Base-by-base conservation (phyloP, 2,113 vertebrate species). In the Chloropsis hardwickii region DNA sequence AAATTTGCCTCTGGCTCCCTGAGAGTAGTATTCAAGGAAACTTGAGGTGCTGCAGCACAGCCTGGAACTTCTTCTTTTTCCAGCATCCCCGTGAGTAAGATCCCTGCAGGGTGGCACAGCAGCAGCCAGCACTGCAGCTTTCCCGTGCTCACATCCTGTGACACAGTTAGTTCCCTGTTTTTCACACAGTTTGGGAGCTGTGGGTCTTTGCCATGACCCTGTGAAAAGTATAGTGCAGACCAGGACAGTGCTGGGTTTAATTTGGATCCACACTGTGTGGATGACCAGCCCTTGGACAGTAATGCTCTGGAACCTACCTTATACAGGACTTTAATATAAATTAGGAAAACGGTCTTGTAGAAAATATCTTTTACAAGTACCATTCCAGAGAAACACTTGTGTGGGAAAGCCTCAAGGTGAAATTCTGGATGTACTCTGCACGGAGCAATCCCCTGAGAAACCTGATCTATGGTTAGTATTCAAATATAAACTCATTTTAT, bases 401-500 rank as follows among this genome's bases (percentile, higher is more conserved):
- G 76, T 12, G 9, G 44, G 70, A 57, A 89, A 95, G 72, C 37
- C 84, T 85, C 54, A 58, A 82, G 93, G 95, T 93, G 90, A 92
- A 96, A 88, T 92, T 65, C 84, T 91, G 95, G 77, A 50, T 72
- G 44, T 3, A 3, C 40, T 80, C 62, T 66, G 28, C 86, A 56
- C 24, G 40, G 35, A 91, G 88, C 69, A 94, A 91, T 81, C 95
- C 95, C 95, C n/a, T 12, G 73, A 96, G 92, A 77, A 92, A 77
- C 24, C n/a, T 95, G 58, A 97, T 94, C 92, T 94, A 79, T 79
- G 76, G 53, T 95, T 88, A 96, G 35, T 65, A 97, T 89, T 97
- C 70, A 74, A 95, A 96, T 91, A 92, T 88, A 94, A 97, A 95
- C 91, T 96, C 90, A 77, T 92, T 94, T 66, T 71, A 72, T 85